Conservation (phyloP, 37 sponge, comb jelly and placozoan species). For the Halichondria panicea region DNA sequence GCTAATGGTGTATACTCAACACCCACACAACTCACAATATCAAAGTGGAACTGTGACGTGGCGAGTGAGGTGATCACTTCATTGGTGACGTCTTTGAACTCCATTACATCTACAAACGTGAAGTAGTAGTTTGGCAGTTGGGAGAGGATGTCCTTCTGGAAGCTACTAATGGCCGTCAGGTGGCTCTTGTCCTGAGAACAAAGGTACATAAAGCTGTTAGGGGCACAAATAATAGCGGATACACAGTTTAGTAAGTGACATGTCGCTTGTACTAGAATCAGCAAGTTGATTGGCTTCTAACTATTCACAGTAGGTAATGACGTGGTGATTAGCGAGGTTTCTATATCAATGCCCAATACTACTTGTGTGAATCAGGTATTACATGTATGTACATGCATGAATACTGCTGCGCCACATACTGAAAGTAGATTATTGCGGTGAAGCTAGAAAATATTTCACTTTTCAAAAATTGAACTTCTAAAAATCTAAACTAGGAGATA, state of each 20-base stretch:
- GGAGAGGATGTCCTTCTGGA: slow-evolving; percentile 80
- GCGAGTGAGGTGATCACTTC: slow-evolving; percentile 85
- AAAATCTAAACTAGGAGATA: no score
- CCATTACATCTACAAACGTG: slow-evolving; percentile 96
- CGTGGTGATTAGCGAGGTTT: neutral
- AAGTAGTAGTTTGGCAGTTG: slow-evolving; percentile 71
- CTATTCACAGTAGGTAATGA: no score
- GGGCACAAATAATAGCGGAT: neutral
- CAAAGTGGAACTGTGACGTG: slow-evolving; percentile 71
- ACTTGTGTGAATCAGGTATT: neutral
- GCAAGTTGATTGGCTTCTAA: no score
- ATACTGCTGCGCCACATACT: no score
- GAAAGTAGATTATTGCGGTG: no score
- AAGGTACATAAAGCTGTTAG: no score
- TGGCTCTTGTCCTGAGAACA: slow-evolving; percentile 55
- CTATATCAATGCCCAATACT: neutral
- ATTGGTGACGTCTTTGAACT: slow-evolving; percentile 82
- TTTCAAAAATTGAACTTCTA: no score
- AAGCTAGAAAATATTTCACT: no score
- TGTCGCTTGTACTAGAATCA: neutral
- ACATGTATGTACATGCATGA: neutral
- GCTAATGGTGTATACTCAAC: neutral
- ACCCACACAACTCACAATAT: slow-evolving; percentile 61
- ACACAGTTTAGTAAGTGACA: neutral
- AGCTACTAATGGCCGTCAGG: slow-evolving; percentile 63